Percentiles rank a stretch among this genome's conserved stretches.
phyloP scores from a whole-genome alignment of 2,113 vertebrate species.

The Pomatostomus ruficeps region DNA sequence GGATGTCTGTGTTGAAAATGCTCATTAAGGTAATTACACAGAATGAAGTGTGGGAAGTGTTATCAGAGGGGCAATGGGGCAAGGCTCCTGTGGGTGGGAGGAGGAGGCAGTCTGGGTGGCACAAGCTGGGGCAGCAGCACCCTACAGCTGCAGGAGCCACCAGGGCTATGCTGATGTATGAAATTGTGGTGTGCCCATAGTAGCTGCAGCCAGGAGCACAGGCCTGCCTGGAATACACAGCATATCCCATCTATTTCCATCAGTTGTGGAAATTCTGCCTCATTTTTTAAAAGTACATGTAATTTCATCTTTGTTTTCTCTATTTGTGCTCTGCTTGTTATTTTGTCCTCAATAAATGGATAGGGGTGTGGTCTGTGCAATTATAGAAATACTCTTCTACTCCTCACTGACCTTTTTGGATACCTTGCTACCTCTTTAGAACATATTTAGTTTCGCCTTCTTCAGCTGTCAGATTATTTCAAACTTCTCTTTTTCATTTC shows the following conservation, averaged over 20 bases:
- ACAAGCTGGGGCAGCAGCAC: not conserved
- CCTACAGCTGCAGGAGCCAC: accelerated
- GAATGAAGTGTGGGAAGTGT: not conserved
- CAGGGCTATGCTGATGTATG: not conserved
- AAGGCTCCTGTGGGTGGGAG: not conserved
- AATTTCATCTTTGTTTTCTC: not conserved
- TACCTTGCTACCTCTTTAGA: not conserved
- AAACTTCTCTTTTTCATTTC: not conserved
- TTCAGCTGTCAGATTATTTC: not conserved
- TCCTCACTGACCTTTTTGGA: not conserved
- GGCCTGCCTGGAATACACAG: not conserved
- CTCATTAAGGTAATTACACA: not conserved
- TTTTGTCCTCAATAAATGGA: not conserved
- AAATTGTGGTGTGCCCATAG: accelerated
- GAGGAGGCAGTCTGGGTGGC: not conserved
- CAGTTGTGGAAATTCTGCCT: not conserved
- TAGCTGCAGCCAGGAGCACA: not conserved
- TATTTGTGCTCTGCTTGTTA: not conserved
- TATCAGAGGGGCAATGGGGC: not conserved
- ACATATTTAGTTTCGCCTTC: not conserved
- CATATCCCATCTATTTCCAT: not conserved
- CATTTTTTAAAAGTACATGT: not conserved
- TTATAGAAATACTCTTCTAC: not conserved
- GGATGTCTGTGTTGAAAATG: not conserved
- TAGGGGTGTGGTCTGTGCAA: not conserved